Percentiles rank a stretch among this genome's conserved stretches.
Evolutionary conservation across 2,888 invertebrate genomes (phyloP).

Genomic region (Dysmachus trigonus): DNA sequence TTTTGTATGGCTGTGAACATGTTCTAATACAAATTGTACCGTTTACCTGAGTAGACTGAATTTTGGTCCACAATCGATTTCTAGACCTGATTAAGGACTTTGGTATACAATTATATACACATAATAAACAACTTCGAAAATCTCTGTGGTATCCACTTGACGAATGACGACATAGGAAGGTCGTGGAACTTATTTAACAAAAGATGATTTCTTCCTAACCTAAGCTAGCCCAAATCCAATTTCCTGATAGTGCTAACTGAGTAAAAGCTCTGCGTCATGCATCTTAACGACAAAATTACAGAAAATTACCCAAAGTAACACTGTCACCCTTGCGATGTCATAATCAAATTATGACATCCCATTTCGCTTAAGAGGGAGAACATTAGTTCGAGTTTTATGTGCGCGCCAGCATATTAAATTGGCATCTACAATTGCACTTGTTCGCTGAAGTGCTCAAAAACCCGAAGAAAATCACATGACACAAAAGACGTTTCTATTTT

Average conservation of each 20-base stretch:
- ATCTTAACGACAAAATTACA: background rate
- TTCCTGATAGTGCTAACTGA: background rate
- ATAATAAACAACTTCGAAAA: background rate
- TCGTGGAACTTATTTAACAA: background rate
- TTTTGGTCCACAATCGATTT: no score
- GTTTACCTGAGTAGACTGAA: no score
- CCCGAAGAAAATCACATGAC: background rate
- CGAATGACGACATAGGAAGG: background rate
- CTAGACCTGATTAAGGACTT: no score
- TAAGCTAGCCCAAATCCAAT: background rate
- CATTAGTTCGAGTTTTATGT: background rate
- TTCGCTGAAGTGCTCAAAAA: background rate
- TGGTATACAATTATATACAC: background rate
- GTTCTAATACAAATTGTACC: no score
- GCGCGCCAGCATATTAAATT: background rate
- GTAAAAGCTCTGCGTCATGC: background rate
- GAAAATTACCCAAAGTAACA: background rate
- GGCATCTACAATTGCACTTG: background rate
- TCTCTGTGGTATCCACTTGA: background rate
- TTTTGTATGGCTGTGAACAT: no score
- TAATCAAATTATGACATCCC: background rate
- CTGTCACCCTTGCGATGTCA: background rate
- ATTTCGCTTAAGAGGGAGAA: background rate
- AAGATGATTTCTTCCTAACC: background rate
- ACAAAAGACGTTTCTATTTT: background rate